Conservation (phyloP, 2,797 vertebrate genomes). For the Clarias fuscus region DNA sequence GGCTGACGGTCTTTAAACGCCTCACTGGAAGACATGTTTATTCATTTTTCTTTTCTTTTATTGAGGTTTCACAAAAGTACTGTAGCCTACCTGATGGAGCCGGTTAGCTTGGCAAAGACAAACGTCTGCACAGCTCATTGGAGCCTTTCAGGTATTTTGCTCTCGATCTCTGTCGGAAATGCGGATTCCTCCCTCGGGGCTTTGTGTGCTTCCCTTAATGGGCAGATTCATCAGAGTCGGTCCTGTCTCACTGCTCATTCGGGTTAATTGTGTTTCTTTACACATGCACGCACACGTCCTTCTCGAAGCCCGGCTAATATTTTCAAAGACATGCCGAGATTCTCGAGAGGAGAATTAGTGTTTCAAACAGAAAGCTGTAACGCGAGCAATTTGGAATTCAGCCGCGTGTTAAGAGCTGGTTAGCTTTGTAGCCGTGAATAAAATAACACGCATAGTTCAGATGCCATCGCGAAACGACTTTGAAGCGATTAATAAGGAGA, state of each 20-base stretch:
- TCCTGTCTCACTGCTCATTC: conserved; percentile 55
- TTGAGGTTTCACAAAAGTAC: conserved; percentile 12
- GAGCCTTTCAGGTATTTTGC: conserved; percentile 18
- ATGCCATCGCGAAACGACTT: too few species aligned
- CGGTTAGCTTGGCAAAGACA: conserved; percentile 16
- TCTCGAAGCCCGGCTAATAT: conserved; percentile 50
- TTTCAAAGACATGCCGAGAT: conserved; percentile 19
- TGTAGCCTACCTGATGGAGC: conserved; percentile 18
- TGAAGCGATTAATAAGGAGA: too few species aligned
- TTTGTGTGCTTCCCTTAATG: conserved; percentile 50
- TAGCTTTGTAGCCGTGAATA: too few species aligned
- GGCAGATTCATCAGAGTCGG: conserved; percentile 60
- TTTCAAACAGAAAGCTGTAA: not conserved
- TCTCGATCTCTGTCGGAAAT: conserved; percentile 13
- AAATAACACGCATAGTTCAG: too few species aligned
- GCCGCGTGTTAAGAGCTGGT: too few species aligned
- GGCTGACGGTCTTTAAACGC: not conserved
- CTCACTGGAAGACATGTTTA: not conserved
- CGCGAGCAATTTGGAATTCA: too few species aligned
- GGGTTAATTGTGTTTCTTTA: conserved; percentile 60
- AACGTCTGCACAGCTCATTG: conserved; percentile 31
- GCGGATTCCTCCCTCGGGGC: conserved; percentile 33
- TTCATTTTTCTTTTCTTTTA: not conserved
- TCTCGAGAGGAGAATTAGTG: not conserved
- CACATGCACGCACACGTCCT: conserved; percentile 30